Base-by-base conservation (phyloP, 2,113 vertebrate species). In the Hippocampus zosterae region DNA sequence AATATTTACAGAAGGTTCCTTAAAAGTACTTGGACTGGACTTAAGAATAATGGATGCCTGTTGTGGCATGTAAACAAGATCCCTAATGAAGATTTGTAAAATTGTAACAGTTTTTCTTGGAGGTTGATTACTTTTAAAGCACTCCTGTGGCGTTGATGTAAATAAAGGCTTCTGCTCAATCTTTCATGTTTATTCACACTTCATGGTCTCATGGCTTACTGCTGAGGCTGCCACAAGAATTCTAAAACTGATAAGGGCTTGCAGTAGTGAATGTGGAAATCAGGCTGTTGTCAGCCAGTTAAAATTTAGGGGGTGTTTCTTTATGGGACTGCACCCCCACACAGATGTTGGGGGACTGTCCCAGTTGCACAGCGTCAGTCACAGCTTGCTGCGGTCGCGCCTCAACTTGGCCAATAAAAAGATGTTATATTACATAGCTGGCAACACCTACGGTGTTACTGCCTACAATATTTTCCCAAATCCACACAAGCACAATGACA, bases 261-360 rank as follows among this genome's bases (percentile, higher is more conserved):
- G 19, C 48, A 53, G 55, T 59, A 18, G 37, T 55, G 65, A 53
- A 67, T n/a, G 71, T 77, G 77, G 80, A 78, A 73, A 71, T 71
- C 68, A 68, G 74, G 68, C 69, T 81, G 83, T 88, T 89, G 78
- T 85, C 84, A 87, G 87, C 80, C 76, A 77, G 74, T 88, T 83
- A 88, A 89, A 83, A 70, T 86, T 88, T 88, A 88, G 80, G 73
- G 81, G 81, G 46, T 59, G 77, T 67, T 69, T 76, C 76, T 89
- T 89, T 87, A 84, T 79, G 71, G 73, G 74, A 68, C 74, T 23
- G 41, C 33, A 59, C 68, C 65, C 21, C 61, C 61, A 64, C 40
- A n/a, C 13, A 18, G 63, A 59, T 72, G 81, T 70, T 65, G 46
- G 69, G 73, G 71, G 75, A 80, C 74, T 72, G 63, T 79, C 77